Base-by-base conservation (phyloP, 2,113 vertebrate genomes). In the Takifugu bimaculatus region DNA sequence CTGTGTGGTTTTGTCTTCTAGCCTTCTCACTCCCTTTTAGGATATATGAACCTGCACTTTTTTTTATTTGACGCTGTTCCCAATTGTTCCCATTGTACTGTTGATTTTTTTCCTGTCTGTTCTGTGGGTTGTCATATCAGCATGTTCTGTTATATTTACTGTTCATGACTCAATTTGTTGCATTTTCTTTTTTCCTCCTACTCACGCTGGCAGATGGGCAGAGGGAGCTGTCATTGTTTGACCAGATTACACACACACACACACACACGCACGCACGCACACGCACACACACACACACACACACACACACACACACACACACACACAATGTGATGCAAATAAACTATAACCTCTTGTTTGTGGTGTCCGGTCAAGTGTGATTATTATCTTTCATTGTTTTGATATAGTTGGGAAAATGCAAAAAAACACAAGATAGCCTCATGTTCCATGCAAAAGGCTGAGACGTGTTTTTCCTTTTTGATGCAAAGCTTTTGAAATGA, bases 221-320 rank as follows among this genome's bases (percentile, higher is more conserved):
- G 57, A 68, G 62, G 81, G 74, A 61, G 70, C 72, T 77, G 74
- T 67, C 63, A 79, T 81, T 81, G 83, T 86, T 79, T 72, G 51
- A 57, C 60, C 62, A 71, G 70, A 74, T 69, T 74, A 68, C 50
- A 60, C 70, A 54, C 57, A 73, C 60, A 39, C 15, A 15, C 49
- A 59, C 32, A 43, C 25, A 57, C 4, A n/a, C 43, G 28, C 50
- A 50, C 26, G 55, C 42, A 50, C 14, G 63, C 43, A 60, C 3
- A 11, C 54, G 39, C 50, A 47, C 15, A 59, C 48, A 50, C 60
- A 57, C 43, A 52, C 44, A 59, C 50, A 57, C 6, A 54, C 57
- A 57, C 48, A 57, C 44, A 70, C 43, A 39, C 35, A 63, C 27
- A 66, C 39, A 50, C 50, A 68, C 50, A 50, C 13, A 65, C 48